A percentile compares a stretch with the other conserved stretches of the same genome.
These are phyloP conservation scores for Fregetta grallaria DNA, from an alignment of 2,113 vertebrate genomes.

Conservation along the genomic window DNA sequence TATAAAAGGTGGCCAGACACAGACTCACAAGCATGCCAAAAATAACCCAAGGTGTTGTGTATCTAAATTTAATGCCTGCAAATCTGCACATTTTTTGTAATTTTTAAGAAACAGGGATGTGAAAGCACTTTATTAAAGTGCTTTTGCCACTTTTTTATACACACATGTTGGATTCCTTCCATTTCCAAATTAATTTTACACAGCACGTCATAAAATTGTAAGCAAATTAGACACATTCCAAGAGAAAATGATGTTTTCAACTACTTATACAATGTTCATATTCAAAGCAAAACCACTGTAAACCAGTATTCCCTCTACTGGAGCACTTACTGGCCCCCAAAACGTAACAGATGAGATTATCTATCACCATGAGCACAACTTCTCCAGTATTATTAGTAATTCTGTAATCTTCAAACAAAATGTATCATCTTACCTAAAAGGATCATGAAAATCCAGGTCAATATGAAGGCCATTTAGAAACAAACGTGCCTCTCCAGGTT, in stretches of 20 bases:
- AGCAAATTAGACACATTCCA: not conserved
- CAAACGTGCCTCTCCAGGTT: constrained; percentile 87
- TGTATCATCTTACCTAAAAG: constrained; percentile 83
- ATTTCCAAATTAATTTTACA: not conserved
- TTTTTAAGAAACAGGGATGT: not conserved
- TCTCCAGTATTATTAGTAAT: not conserved
- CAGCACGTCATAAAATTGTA: not conserved
- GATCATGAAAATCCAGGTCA: constrained; percentile 85
- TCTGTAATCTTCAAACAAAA: not conserved
- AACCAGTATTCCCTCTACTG: not conserved
- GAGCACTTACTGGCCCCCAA: not conserved
- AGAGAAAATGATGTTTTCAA: not conserved
- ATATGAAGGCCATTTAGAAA: constrained; percentile 92
- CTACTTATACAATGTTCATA: not conserved
- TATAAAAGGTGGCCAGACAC: not conserved
- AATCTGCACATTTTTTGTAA: not conserved
- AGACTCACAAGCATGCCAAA: not conserved
- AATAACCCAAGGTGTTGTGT: not conserved
- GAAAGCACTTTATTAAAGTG: not conserved
- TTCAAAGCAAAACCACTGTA: not conserved
- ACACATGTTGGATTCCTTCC: not conserved
- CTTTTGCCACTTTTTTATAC: not conserved
- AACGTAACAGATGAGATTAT: not conserved
- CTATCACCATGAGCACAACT: not conserved
- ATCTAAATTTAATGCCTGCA: not conserved